These are phyloP conservation scores for Petrolisthes cinctipes DNA, from an alignment of 2,888 invertebrate species.

Conservation along the genomic window DNA sequence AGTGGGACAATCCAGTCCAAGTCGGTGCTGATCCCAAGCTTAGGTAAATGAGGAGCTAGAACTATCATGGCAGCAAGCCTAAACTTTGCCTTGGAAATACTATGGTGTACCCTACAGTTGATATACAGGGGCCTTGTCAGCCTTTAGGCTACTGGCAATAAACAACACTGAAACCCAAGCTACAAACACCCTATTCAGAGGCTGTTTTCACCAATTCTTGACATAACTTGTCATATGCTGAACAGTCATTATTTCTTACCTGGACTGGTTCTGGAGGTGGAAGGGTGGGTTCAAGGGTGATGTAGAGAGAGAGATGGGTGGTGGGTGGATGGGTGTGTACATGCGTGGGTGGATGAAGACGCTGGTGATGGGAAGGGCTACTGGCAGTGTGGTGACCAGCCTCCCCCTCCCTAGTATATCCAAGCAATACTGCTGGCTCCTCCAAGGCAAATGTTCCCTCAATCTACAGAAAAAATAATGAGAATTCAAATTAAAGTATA, in stretches of 20 bases:
- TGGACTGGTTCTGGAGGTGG: constrained; percentile 56
- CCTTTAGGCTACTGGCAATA: too few species aligned
- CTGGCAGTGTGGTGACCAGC: constrained; percentile 47
- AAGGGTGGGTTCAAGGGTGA: constrained; percentile 78
- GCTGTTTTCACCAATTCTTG: too few species aligned
- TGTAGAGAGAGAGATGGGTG: constrained; percentile 76
- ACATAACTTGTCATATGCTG: too few species aligned
- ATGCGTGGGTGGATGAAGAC: neutral
- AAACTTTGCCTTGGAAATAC: too few species aligned
- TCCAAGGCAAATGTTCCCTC: constrained; percentile 85
- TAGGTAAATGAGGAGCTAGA: too few species aligned
- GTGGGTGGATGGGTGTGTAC: constrained; percentile 65
- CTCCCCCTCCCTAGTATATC: constrained; percentile 73
- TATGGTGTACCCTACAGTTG: too few species aligned
- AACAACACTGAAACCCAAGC: too few species aligned
- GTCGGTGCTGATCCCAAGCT: too few species aligned
- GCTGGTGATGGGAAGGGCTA: neutral
- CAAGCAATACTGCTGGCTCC: constrained; percentile 81
- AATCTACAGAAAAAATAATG: constrained; percentile 73
- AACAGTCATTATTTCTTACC: constrained; percentile 15
- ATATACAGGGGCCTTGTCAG: too few species aligned
- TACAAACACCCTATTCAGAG: neutral
- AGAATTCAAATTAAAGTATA: neutral
- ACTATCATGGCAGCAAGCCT: too few species aligned
- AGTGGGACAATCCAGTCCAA: too few species aligned